These are phyloP conservation scores for Copsychus sechellarum DNA, from an alignment of 2,113 vertebrate genomes.

Conservation along the genomic window DNA sequence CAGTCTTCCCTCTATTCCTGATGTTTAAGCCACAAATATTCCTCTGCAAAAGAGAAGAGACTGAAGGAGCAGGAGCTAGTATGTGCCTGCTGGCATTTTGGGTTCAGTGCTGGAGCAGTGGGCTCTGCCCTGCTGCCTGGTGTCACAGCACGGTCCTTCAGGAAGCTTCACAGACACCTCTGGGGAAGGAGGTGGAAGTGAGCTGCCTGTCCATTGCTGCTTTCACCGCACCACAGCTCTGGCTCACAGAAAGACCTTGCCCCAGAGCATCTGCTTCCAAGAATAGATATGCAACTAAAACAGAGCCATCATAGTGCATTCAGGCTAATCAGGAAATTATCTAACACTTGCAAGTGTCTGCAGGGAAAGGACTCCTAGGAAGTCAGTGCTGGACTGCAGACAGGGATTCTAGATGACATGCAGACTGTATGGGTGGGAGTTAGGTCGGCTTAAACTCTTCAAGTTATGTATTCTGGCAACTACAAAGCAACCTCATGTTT, in stretches of 20 bases:
- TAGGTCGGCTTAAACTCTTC: neutral
- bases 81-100: neutral
- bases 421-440: neutral
- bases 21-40: neutral
- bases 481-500: neutral
- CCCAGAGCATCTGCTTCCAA: neutral
- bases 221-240: neutral
- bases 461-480: neutral
- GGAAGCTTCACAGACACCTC: neutral
- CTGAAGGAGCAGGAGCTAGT: neutral
- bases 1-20: neutral
- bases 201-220: neutral
- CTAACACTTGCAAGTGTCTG: neutral
- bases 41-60: neutral
- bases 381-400: neutral
- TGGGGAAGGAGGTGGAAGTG: neutral
- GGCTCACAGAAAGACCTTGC: neutral
- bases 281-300: neutral
- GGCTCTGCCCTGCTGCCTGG: neutral
- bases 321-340: neutral
- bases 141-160: neutral
- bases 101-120: neutral
- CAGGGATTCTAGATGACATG: neutral
- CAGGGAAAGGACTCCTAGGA: neutral
- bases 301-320: rapidly evolving